Evolutionary conservation across 1,140 invertebrate genomes (phyloP).

Genomic region (Lithobius niger): DNA sequence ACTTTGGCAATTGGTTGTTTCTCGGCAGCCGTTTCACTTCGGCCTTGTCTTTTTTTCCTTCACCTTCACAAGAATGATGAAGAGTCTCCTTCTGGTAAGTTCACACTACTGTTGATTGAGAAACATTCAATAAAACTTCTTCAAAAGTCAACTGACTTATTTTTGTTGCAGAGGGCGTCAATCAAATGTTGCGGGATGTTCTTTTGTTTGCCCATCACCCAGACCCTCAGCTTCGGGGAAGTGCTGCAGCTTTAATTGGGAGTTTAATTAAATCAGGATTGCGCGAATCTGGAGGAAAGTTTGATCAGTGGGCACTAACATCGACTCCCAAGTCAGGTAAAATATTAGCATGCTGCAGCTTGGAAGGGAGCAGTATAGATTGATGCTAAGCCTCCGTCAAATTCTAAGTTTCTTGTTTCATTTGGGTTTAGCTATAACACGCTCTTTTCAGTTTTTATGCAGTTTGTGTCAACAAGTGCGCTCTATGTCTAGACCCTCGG

Average conservation of each 20-base stretch:
- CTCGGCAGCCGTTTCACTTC: conserved; percentile 48
- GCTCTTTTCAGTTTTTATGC: too few species aligned
- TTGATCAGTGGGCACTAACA: background rate
- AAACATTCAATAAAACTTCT: too few species aligned
- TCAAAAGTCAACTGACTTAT: too few species aligned
- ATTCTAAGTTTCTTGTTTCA: too few species aligned
- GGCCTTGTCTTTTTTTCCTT: conserved; percentile 51
- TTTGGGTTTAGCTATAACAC: too few species aligned
- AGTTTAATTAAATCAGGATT: conserved; percentile 49
- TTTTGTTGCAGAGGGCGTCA: conserved; percentile 15
- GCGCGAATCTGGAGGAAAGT: conserved; percentile 40
- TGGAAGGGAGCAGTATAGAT: too few species aligned
- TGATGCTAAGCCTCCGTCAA: too few species aligned
- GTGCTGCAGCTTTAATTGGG: conserved; percentile 49
- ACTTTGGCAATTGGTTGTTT: conserved; percentile 62
- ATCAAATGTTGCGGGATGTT: conserved; percentile 48
- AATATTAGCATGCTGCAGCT: too few species aligned
- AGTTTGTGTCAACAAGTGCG: too few species aligned
- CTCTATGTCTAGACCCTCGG: too few species aligned
- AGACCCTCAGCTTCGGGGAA: conserved; percentile 70
- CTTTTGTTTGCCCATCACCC: conserved; percentile 51
- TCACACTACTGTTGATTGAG: background rate
- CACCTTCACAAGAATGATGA: conserved; percentile 32
- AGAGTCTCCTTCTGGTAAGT: too few species aligned
- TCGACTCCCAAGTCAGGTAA: background rate